Conservation (phyloP, 2,113 vertebrate species). For the Gulo gulo region DNA sequence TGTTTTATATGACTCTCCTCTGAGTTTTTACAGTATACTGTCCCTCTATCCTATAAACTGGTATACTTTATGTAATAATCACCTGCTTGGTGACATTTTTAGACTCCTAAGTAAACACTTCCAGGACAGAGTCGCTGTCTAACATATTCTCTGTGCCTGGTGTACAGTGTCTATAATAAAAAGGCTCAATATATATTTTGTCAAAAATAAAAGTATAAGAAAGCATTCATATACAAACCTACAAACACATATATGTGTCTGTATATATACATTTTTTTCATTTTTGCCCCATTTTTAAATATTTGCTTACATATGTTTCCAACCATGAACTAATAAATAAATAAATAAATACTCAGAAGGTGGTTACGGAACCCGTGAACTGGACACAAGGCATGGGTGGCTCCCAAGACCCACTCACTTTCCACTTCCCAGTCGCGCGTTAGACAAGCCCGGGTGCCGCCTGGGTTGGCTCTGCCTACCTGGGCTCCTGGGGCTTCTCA, state of each 20-base stretch:
- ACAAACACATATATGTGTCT: background rate
- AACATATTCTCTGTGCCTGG: background rate
- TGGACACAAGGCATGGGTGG: rapidly evolving
- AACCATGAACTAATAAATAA: background rate
- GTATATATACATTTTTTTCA: background rate
- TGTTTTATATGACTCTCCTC: background rate
- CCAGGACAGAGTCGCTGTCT: background rate
- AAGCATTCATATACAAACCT: background rate
- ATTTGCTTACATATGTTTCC: background rate
- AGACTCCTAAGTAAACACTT: background rate
- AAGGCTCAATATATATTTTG: background rate
- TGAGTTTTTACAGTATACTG: background rate
- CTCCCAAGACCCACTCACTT: rapidly evolving
- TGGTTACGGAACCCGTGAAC: background rate
- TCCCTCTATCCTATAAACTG: background rate
- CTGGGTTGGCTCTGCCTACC: background rate
- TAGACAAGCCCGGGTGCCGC: rapidly evolving
- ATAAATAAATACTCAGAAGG: background rate
- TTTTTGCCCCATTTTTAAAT: background rate
- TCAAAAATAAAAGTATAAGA: background rate
- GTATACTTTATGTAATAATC: background rate
- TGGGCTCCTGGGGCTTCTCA: rapidly evolving
- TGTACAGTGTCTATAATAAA: background rate
- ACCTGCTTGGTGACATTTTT: background rate
- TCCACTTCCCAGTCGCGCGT: rapidly evolving